A percentile compares a stretch with the other conserved stretches of the same genome.
These are phyloP conservation scores for Plectrocnemia conspersa DNA, from an alignment of 1,140 invertebrate genomes.

Conservation along the genomic window DNA sequence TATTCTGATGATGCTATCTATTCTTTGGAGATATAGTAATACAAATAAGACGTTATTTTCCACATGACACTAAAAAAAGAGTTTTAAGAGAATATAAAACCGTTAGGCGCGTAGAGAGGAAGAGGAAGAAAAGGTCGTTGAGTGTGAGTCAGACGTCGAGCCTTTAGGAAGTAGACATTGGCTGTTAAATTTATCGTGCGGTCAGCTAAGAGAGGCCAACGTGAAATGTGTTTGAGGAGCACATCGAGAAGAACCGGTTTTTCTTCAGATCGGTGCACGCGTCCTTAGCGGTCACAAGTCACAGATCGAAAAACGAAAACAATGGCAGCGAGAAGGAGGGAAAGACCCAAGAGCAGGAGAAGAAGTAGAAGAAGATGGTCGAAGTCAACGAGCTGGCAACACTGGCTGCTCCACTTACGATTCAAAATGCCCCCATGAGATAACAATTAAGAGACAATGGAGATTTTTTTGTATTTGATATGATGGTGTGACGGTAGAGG, in stretches of 20 bases:
- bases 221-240: slow-evolving; percentile 8
- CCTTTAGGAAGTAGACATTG: neutral
- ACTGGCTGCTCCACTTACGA: too few species aligned
- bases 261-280: slow-evolving; percentile 7
- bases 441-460: neutral
- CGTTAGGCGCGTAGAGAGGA: too few species aligned
- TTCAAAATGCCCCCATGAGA: too few species aligned
- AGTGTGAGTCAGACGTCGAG: too few species aligned
- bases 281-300: slow-evolving; percentile 13
- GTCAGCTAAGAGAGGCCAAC: slow-evolving; percentile 17
- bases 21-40: too few species aligned
- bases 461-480: neutral
- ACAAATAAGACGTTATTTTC: too few species aligned
- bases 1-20: too few species aligned
- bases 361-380: neutral
- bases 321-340: too few species aligned
- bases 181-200: slow-evolving; percentile 13
- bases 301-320: slow-evolving; percentile 6
- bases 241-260: slow-evolving; percentile 10
- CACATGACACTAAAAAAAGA: too few species aligned
- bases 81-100: too few species aligned
- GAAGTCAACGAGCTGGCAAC: neutral
- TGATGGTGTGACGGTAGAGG: neutral
- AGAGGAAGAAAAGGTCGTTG: too few species aligned
- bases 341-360: neutral